Percentiles rank a stretch among this genome's conserved stretches.
Evolutionary conservation across 2,888 invertebrate species (phyloP).

Genomic region (Miltochrista miniata): DNA sequence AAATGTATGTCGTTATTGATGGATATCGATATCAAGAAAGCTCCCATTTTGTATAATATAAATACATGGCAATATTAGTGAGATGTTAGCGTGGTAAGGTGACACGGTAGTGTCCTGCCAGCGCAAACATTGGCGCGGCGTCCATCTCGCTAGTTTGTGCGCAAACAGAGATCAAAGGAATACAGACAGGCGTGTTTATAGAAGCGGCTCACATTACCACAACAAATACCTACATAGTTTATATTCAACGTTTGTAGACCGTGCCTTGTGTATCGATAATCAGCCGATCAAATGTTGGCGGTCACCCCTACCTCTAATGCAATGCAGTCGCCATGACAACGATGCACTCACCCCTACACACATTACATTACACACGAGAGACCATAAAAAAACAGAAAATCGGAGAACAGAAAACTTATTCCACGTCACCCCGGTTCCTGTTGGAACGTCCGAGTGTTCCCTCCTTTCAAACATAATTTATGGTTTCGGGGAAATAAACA

Average conservation of each 20-base stretch:
- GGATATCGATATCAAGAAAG: neutral
- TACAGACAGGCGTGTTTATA: constrained; percentile 76
- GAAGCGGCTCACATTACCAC: constrained; percentile 72
- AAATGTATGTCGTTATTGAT: neutral
- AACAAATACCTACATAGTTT: constrained; percentile 63
- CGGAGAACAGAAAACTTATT: constrained; percentile 74
- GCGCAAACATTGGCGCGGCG: constrained; percentile 68
- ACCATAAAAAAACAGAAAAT: constrained; percentile 76
- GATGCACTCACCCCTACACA: constrained; percentile 68
- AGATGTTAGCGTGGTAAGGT: constrained; percentile 49
- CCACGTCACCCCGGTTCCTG: constrained; percentile 79
- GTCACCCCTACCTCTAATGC: constrained; percentile 61
- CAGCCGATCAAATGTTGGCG: constrained; percentile 32
- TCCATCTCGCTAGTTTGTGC: constrained; percentile 76
- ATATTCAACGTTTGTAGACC: constrained; percentile 42
- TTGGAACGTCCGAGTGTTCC: constrained; percentile 81
- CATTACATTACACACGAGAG: constrained; percentile 65
- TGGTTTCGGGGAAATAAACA: constrained; percentile 84
- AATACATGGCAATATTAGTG: constrained; percentile 3
- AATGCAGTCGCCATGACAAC: constrained; percentile 78
- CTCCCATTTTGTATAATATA: neutral
- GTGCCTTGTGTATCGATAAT: constrained; percentile 40
- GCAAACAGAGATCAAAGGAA: constrained; percentile 79
- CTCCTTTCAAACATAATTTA: constrained; percentile 85
- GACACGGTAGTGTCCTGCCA: constrained; percentile 59